Evolutionary conservation across 2,888 invertebrate species (phyloP), one percentile per base, ranked within the genome.

Genomic region (Seira musarum): DNA sequence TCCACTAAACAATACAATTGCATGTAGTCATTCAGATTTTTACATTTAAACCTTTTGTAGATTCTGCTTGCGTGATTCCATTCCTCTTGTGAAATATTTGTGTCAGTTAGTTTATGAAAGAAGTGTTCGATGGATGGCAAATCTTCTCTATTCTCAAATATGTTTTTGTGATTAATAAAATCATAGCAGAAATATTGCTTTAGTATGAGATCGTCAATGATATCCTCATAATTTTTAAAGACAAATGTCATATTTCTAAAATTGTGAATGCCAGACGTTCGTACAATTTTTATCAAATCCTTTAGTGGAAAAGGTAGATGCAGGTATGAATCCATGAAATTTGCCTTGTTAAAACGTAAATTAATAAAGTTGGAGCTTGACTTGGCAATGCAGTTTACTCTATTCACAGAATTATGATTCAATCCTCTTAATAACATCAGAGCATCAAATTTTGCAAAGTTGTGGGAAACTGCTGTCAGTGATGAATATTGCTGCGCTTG

Each of bases 381-480:
- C 21, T 53, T 49, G 2, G 68, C 68, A 49, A 68, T 24, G 49
- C 46, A 46, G 15, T 60, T 13, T 6, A 60, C 21, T 8, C 21
- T 21, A 2, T 60, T 2, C 19, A 60, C 22, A 3, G 5, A 2
- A 6, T 19, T 2, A 1, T 60, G 60, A 21, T 21, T 21, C n/a
- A 60, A 21, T 53, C 17, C 65, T 19, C 53, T 15, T 1, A 73
- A 30, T 25, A 73, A 35, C 30, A 53, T 53, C 6, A 73, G 19
- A 13, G 15, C 19, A n/a, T 73, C 73, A 73, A 73, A 73, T 13
- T 21, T 53, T n/a, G 30, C 22, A 65, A 40, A 74, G 40, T 74
- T 74, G 19, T 74, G 74, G 17, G 67, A 66, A 2, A 74, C 13
- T 2, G 57, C 66, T 15, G 21, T 30, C 17, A 74, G n/a, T 40